These are phyloP conservation scores for Imbricaverruca yamaguchii DNA, from an alignment of 2,888 invertebrate genomes.

Conservation along the genomic window DNA sequence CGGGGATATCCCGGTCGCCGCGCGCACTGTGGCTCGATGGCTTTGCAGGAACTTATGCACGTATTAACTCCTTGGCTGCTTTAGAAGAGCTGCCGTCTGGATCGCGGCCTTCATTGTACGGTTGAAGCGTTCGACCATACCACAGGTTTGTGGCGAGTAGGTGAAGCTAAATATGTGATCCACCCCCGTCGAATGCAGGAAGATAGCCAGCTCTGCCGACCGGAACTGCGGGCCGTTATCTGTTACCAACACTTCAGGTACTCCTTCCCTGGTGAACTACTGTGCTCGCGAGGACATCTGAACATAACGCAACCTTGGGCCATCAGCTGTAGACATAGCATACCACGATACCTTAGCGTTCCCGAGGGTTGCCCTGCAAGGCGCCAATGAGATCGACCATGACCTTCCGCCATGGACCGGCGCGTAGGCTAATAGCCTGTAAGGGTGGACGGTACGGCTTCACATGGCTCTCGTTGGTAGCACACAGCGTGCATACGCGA, in stretches of 20 bases:
- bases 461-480: neutral
- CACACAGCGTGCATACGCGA: neutral
- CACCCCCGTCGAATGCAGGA: neutral
- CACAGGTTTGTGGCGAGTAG: neutral
- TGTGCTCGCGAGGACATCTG: neutral
- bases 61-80: no score
- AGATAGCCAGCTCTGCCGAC: neutral
- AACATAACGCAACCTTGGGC: no score
- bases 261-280: neutral
- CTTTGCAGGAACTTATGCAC: no score
- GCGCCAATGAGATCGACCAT: neutral
- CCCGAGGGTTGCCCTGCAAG: neutral
- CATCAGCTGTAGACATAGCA: no score
- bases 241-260: neutral
- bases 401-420: neutral
- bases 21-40: neutral
- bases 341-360: neutral
- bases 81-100: no score
- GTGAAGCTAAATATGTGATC: neutral
- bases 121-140: neutral
- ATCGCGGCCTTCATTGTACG: no score
- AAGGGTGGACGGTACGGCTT: neutral
- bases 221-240: no score
- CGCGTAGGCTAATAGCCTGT: neutral
- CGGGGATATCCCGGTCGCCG: neutral